Base-by-base conservation (phyloP, 2,888 invertebrate species). In the Xestia rhomboidea region DNA sequence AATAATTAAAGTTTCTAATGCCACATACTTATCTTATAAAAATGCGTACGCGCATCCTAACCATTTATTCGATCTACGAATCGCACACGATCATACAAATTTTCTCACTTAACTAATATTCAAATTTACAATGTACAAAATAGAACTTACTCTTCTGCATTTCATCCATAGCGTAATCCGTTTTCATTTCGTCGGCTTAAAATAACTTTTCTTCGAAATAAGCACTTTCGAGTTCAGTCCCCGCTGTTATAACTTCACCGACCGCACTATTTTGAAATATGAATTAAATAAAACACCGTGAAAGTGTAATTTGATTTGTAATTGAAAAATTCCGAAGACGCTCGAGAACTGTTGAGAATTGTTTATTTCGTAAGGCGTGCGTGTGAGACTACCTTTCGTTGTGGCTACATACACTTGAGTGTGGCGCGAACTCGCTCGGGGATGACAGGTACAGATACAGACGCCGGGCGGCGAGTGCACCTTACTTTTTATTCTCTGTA, bases 111-210 rank as follows among this genome's bases (percentile, higher is more conserved):
- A 15, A 68, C 27, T n/a, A 66, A 46, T n/a, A 64, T 49, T 57
- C 13, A 57, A 10, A n/a, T 69, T 66, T n/a, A 66, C 1, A 46
- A 64, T 84, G n/a, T 41, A 74, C 15, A 44, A 74, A 54, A 79
- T 67, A 46, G 0, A 85, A 96, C 96, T 96, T 94, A 96, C 96
- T 95, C 94, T 96, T 96, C 91, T 96, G 96, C 95, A 96, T 94
- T 87, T 96, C 96, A 94, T 96, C 96, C 96, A 96, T 94, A 84
- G 96, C 96, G 94, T 96, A 96, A 96, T 96, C 96, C 95, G 96
- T 95, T 95, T 96, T 96, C 96, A 96, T 96, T 90, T 92, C 93
- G 89, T 44, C 89, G 91, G 76, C 85, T 89, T 89, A 85, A 89
- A 87, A 84, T 90, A 88, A 96, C 95, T 95, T 95, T 93, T 94